Evolutionary conservation across 2,113 vertebrate species (phyloP).

Genomic region (Poeciliopsis occidentalis): DNA sequence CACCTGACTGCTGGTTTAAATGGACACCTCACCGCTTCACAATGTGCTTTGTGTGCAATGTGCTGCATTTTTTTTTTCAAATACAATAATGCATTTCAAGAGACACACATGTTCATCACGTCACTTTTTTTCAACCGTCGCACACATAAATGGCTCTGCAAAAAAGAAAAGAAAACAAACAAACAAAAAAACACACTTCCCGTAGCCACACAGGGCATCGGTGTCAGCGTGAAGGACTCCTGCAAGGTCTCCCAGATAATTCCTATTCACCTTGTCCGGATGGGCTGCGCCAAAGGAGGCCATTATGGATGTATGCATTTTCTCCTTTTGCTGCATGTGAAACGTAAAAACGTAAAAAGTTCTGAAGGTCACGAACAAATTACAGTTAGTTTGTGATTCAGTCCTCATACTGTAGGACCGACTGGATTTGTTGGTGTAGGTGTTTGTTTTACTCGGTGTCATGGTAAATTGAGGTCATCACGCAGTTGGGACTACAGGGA

Average conservation of each 20-base stretch:
- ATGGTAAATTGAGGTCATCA: conserved; percentile 61
- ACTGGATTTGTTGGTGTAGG: conserved; percentile 19
- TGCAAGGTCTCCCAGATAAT: conserved; percentile 79
- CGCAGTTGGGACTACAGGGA: conserved; percentile 60
- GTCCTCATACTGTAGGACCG: conserved; percentile 1
- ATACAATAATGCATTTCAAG: conserved; percentile 74
- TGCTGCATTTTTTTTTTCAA: conserved; percentile 75
- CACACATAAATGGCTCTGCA: conserved; percentile 12
- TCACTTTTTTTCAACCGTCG: conserved; percentile 12
- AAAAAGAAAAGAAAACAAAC: background rate
- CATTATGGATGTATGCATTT: conserved; percentile 36
- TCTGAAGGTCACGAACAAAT: conserved; percentile 78
- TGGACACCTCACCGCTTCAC: conserved; percentile 66
- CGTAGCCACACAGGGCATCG: conserved; percentile 59
- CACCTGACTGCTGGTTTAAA: conserved; percentile 72
- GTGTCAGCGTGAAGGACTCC: conserved; percentile 78
- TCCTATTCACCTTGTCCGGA: conserved; percentile 75
- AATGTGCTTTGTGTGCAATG: conserved; percentile 83
- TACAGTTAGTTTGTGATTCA: conserved; percentile 13
- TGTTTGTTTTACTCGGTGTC: conserved; percentile 41
- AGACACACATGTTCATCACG: conserved; percentile 52
- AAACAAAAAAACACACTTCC: conserved; percentile 22
- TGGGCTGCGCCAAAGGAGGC: conserved; percentile 43
- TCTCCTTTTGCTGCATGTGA: conserved; percentile 43
- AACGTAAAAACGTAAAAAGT: conserved; percentile 57